phyloP scores from a whole-genome alignment of 2,113 vertebrate species.

The Ctenodactylus gundi region DNA sequence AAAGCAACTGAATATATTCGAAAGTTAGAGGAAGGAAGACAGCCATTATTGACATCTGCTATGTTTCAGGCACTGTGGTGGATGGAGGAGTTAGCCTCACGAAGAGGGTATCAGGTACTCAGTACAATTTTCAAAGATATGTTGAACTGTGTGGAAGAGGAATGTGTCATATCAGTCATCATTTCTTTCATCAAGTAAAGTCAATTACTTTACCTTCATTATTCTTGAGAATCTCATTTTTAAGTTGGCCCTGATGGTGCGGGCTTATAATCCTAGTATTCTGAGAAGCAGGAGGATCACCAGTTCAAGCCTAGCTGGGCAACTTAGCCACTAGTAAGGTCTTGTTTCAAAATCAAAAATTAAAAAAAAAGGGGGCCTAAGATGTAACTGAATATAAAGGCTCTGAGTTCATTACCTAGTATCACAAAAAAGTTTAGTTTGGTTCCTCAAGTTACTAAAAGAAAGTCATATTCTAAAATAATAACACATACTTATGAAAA shows the following conservation, averaged over 20 bases:
- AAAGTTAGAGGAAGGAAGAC: not conserved
- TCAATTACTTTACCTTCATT: not conserved
- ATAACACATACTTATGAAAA: not conserved
- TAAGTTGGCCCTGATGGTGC: too few species aligned
- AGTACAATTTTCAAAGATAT: not conserved
- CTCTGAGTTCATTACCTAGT: too few species aligned
- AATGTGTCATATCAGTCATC: not conserved
- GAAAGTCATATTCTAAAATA: not conserved
- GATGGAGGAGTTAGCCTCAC: not conserved
- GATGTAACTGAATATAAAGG: too few species aligned
- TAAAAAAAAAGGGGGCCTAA: too few species aligned
- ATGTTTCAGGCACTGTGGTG: not conserved
- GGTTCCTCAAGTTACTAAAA: not conserved
- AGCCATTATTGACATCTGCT: not conserved
- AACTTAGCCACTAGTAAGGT: too few species aligned
- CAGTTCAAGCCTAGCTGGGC: too few species aligned
- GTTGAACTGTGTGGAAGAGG: not conserved
- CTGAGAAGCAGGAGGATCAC: too few species aligned
- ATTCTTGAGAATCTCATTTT: not conserved
- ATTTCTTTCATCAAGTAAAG: not conserved
- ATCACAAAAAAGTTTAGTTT: too few species aligned
- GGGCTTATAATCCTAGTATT: too few species aligned
- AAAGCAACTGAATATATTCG: not conserved
- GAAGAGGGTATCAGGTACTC: not conserved
- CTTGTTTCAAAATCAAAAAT: too few species aligned